Base-by-base conservation (phyloP, 2,888 invertebrate genomes). In the Dynastes maya region DNA sequence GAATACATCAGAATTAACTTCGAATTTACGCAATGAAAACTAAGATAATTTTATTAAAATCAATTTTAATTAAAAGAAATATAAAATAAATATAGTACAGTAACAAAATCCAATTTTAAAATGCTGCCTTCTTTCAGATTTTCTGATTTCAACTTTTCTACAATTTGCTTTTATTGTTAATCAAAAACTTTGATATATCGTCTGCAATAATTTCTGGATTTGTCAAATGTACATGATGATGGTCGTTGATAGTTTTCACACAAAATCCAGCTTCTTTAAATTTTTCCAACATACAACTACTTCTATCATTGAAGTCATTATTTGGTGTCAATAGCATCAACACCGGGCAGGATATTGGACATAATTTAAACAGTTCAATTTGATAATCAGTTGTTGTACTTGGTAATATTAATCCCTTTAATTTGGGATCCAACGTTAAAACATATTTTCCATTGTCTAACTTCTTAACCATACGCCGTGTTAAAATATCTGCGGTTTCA, bases 221-320 rank as follows among this genome's bases (percentile, higher is more conserved):
- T 13, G 71, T 71, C 5, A 68, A 45, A 67, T 79, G 79, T 5
- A 74, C 74, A 29, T 76, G 71, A 74, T 79, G 79, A 53, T 77
- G 72, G 37, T 65, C 79, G n/a, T 79, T 58, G 29, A 79, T 55
- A 5, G 16, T 51, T 58, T 79, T 76, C 13, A 79, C 61, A 49
- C 53, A 53, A 79, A 76, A 77, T 13, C 45, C 67, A 67, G 71
- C 55, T 11, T 79, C 65, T 67, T 53, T 27, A 65, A 77, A 79
- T 49, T 61, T 29, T 40, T 65, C 45, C n/a, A 70, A 64, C 40
- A 79, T 22, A 29, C 16, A n/a, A 16, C 29, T 40, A n/a, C 49
- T 74, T 6, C 37, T 40, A 27, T 63, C 68, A 13, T 63, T 68
- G 37, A 68, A 79, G 13, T 65, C 53, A 32, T 77, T 79, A 55